Evolutionary conservation across 1,140 invertebrate species (phyloP).

Genomic region (Agraylea sexmaculata): DNA sequence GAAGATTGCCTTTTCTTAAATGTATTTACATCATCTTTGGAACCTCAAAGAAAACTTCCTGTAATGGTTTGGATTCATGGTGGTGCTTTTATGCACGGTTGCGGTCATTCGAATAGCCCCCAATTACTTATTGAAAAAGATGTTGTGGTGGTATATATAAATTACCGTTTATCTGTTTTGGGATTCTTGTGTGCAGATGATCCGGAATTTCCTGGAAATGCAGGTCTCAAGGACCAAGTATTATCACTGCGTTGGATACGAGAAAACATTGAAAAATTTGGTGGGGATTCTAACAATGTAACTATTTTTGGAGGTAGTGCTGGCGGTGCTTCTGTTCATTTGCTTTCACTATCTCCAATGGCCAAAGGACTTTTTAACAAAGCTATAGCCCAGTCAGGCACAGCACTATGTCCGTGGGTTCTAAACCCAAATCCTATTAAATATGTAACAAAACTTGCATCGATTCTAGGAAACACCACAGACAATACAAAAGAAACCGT

Average conservation of each 20-base stretch:
- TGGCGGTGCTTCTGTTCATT: constrained; percentile 36
- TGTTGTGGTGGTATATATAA: constrained; percentile 59
- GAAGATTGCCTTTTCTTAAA: constrained; percentile 46
- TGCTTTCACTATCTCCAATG: constrained; percentile 25
- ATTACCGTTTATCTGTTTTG: constrained; percentile 62
- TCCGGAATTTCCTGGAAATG: constrained; percentile 35
- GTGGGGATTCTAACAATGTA: constrained; percentile 47
- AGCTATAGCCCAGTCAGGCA: constrained; percentile 47
- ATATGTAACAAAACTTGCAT: constrained; percentile 10
- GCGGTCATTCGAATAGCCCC: constrained; percentile 28
- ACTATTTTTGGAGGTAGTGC: constrained; percentile 42
- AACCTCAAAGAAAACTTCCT: constrained; percentile 16
- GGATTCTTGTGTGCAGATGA: constrained; percentile 56
- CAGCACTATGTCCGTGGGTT: constrained; percentile 32
- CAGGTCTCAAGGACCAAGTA: constrained; percentile 19
- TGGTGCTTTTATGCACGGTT: constrained; percentile 43
- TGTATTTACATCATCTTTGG: constrained; percentile 31
- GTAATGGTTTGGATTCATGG: constrained; percentile 49
- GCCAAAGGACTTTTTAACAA: constrained; percentile 43
- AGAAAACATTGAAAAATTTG: constrained; percentile 49
- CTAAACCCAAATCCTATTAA: constrained; percentile 5
- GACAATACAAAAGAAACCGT: constrained; percentile 4
- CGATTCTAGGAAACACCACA: constrained; percentile 8
- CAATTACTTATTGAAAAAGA: constrained; percentile 45
- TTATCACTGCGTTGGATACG: constrained; percentile 19